Conservation (phyloP, 37 sponge, comb jelly and placozoan species). For the Ephydatia muelleri region DNA sequence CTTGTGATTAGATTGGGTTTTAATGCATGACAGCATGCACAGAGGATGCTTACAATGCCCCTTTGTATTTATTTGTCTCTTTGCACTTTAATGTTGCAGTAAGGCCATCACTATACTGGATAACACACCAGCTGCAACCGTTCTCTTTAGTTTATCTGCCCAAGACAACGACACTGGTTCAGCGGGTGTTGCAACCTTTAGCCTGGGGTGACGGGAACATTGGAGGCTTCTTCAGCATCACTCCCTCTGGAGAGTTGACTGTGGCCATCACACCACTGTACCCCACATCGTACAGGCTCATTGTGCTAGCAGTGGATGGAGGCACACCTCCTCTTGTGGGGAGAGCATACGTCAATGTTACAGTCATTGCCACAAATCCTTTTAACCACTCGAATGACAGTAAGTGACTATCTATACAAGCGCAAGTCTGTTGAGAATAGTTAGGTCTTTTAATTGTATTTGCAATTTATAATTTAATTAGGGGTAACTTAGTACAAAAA, state of each 20-base stretch:
- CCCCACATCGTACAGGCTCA: conserved; percentile 33
- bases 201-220: conserved; percentile 54
- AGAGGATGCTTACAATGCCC: too few species aligned
- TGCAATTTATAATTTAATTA: too few species aligned
- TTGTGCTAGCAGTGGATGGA: conserved; percentile 32
- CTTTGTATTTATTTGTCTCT: too few species aligned
- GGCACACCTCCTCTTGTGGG: conserved; percentile 26
- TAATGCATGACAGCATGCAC: too few species aligned
- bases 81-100: too few species aligned
- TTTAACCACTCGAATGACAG: conserved; percentile 32
- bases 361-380: conserved; percentile 18
- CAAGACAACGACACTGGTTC: conserved; percentile 44
- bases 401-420: not conserved
- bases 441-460: too few species aligned
- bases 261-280: conserved; percentile 18
- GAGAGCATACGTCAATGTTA: conserved; percentile 24
- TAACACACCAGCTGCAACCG: conserved; percentile 9
- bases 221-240: conserved; percentile 38
- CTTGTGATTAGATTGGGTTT: too few species aligned
- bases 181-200: conserved; percentile 32
- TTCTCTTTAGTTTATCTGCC: conserved; percentile 25
- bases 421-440: too few species aligned
- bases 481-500: too few species aligned
- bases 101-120: too few species aligned
- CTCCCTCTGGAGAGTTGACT: conserved; percentile 1